Base-by-base conservation (phyloP, 2,797 vertebrate species). In the Hipposideros larvatus region DNA sequence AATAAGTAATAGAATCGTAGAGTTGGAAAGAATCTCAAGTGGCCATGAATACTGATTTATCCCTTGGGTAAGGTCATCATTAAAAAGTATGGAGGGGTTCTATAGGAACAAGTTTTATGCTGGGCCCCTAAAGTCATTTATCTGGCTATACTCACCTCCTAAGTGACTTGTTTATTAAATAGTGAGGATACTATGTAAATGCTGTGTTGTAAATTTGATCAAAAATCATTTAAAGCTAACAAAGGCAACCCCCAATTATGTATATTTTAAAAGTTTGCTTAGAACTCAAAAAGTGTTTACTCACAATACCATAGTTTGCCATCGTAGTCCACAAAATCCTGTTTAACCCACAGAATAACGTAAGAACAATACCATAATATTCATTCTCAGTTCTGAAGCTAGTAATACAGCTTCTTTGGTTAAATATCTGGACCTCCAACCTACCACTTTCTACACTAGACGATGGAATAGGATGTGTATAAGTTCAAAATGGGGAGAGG, bases 1-100 rank as follows among this genome's bases (percentile, higher is more conserved):
- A 91, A 43, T 68, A 37, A 70, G 68, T 82, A 91, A 77, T 95
- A 46, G 92, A 94, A 87, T 92, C 11, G 7, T 26, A 96, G 91
- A 84, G 65, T 87, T 93, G 41, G 87, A 53, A 88, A 46, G 61
- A 53, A 26, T 91, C 74, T 94, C 87, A 68, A 13, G 63, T 37
- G 95, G 41, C 57, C 5, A 0, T 14, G 11, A 73, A 41, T 57
- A 11, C 19, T 61, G 51, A 51, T 48, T 51, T 83, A 26, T 82
- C 84, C 59, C 46, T 63, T 53, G 87, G 79, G 78, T 46, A 55
- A 77, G 75, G 75, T 78, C 63, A 77, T 87, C 63, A 15, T 77
- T 90, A 74, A 82, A 86, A 94, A 63, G 31, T 55, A 28, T 31
- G 41, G 11, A 24, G 24, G 31, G 16, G 0, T 55, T 63, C 34